Conservation (phyloP, 2,113 vertebrate genomes). For the Clinocottus analis region DNA sequence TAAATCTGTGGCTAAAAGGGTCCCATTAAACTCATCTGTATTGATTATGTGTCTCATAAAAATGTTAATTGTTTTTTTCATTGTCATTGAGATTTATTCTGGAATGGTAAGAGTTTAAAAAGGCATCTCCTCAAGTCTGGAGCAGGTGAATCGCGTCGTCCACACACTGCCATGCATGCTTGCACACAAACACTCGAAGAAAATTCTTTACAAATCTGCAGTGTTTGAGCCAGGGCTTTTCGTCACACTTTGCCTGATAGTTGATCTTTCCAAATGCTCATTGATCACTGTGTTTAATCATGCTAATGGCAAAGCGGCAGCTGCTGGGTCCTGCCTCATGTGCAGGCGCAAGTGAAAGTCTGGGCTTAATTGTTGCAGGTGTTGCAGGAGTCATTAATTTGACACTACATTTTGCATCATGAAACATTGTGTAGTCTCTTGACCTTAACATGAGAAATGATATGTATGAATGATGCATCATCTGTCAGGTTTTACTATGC, state of each 20-base stretch:
- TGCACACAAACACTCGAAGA: background rate
- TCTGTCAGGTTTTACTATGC: background rate
- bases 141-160: background rate
- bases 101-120: background rate
- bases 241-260: constrained; percentile 9
- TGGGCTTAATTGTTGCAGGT: constrained; percentile 34
- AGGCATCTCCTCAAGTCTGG: background rate
- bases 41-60: background rate
- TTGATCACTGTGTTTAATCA: constrained; percentile 55
- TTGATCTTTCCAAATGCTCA: constrained; percentile 33
- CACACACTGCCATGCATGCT: background rate
- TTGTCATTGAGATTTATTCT: background rate
- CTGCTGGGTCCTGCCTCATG: constrained; percentile 4
- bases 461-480: background rate
- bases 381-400: constrained; percentile 25
- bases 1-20: background rate
- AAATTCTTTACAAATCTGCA: constrained; percentile 3
- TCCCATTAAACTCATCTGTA: background rate
- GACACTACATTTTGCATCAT: constrained; percentile 8
- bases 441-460: constrained; percentile 31
- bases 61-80: no score
- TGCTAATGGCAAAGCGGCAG: constrained; percentile 45
- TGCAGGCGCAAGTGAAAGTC: background rate
- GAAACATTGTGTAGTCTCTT: background rate
- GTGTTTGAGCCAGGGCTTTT: background rate